Evolutionary conservation across 1,140 invertebrate species (phyloP), one percentile per base, ranked within the genome.

Genomic region (Homalodisca vitripennis): DNA sequence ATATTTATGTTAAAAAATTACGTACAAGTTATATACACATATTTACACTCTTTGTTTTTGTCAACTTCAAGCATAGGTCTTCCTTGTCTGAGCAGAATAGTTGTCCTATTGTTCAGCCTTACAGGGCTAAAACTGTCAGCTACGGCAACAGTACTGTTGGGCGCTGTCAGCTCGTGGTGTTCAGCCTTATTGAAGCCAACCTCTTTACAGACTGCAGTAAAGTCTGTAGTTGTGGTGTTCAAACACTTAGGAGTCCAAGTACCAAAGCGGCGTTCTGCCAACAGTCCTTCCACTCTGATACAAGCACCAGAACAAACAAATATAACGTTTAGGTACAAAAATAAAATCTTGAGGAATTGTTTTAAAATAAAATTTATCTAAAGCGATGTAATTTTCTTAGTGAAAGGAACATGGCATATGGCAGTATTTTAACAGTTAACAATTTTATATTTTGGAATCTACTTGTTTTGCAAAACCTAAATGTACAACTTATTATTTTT

Each of bases 161-260:
- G 3, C 2, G 55, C 2, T 6, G 29, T 24, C 55, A 27, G 3
- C 24, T 27, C 27, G 26, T 27, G 2, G n/a, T 13, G 3, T 3
- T 27, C 55, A 12, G 24, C 22, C 29, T 60, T 24, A n/a, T 13
- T 60, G 14, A 27, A 22, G 24, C 55, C 55, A 22, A 60, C 3
- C 2, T 60, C 27, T 6, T 6, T 27, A 27, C 55, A 60, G 26
- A 60, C 6, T 6, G 14, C 14, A 6, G 55, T 60, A 29, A 60
- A 26, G 29, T 60, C 55, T 60, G 6, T 6, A 13, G 26, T 27
- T 10, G 24, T 60, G 22, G 22, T 47, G 12, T 46, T 74, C 34
- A 83, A 85, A 74, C 87, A 89, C 69, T 84, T 82, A 0, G 83
- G 77, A 64, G 87, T 83, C 84, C 86, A 87, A 27, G 86, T 77